Evolutionary conservation across 2,888 invertebrate species (phyloP).

Genomic region (Macropis europaea): DNA sequence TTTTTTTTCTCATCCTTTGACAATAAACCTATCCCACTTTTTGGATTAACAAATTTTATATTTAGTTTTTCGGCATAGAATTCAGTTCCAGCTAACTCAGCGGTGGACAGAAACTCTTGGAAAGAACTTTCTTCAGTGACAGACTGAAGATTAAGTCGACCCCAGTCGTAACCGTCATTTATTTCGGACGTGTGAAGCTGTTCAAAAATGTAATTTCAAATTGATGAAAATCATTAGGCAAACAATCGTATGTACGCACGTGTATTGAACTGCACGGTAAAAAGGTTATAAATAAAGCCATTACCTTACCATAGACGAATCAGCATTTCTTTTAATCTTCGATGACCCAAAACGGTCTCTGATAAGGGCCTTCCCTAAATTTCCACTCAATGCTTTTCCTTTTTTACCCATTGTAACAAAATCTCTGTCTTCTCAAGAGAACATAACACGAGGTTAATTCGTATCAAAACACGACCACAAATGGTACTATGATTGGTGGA

Average conservation of each 20-base stretch:
- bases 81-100: constrained; percentile 96
- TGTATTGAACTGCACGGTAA: neutral
- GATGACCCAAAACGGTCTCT: constrained; percentile 87
- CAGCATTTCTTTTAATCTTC: constrained; percentile 84
- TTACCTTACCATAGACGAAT: constrained; percentile 86
- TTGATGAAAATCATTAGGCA: constrained; percentile 16
- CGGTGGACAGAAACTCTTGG: constrained; percentile 97
- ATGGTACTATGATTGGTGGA: neutral
- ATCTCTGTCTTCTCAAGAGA: neutral
- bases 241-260: neutral
- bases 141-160: constrained; percentile 92
- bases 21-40: constrained; percentile 83
- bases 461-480: constrained; percentile 1
- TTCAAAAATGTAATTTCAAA: constrained; percentile 56
- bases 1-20: constrained; percentile 82
- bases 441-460: constrained; percentile 10
- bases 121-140: constrained; percentile 98
- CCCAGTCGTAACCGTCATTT: constrained; percentile 95
- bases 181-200: constrained; percentile 93
- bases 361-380: constrained; percentile 86
- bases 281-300: constrained; percentile 35
- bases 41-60: constrained; percentile 87
- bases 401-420: constrained; percentile 86
- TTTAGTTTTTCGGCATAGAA: constrained; percentile 96
- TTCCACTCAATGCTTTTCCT: constrained; percentile 81